Conservation (phyloP, 2,888 invertebrate genomes). For the Ypsolopha scabrella region DNA sequence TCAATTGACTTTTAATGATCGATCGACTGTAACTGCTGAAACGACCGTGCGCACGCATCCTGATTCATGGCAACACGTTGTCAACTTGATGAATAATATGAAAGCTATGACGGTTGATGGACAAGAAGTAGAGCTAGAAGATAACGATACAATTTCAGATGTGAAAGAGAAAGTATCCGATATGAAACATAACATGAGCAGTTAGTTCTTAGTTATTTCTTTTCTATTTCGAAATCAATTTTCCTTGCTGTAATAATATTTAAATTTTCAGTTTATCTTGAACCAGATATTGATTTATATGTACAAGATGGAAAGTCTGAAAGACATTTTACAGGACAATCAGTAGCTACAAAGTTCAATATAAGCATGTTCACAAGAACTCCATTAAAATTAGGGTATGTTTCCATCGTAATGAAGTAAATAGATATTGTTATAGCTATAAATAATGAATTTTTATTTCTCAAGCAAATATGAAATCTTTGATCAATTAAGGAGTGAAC, state of each 20-base stretch:
- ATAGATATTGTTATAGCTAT: too few relatives aligned
- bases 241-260: too few relatives aligned
- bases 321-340: background rate
- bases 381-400: too few relatives aligned
- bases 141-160: slow-evolving; percentile 3
- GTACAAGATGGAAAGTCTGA: background rate
- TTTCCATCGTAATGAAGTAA: too few relatives aligned
- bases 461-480: too few relatives aligned
- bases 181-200: slow-evolving; percentile 24
- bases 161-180: slow-evolving; percentile 23
- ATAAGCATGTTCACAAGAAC: too few relatives aligned
- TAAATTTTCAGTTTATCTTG: slow-evolving; percentile 12
- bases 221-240: too few relatives aligned
- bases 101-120: background rate
- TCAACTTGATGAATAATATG: background rate
- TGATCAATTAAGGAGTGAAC: too few relatives aligned
- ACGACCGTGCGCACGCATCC: background rate
- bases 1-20: background rate
- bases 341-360: too few relatives aligned
- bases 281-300: slow-evolving; percentile 7
- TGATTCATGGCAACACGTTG: background rate
- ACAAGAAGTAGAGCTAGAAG: background rate
- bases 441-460: too few relatives aligned
- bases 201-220: slow-evolving; percentile 14
- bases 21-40: background rate